These are phyloP conservation scores for Dicerorhinus sumatrensis DNA, from an alignment of 2,113 vertebrate genomes.

Conservation along the genomic window DNA sequence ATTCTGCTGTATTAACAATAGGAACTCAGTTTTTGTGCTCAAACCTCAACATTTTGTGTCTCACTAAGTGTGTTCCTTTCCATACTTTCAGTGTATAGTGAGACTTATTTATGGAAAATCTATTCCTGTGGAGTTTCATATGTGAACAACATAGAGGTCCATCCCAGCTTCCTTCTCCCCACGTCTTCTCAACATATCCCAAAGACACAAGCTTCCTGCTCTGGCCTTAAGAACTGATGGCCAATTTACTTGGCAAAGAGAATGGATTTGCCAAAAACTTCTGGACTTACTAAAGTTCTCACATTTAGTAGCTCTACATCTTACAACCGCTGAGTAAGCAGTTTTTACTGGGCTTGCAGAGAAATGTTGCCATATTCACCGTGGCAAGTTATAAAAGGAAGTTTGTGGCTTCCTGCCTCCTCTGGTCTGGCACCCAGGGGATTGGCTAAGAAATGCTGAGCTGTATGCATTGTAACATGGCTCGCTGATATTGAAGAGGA, in stretches of 20 bases:
- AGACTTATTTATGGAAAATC: slow-evolving; percentile 25
- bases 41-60: neutral
- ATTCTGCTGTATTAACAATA: slow-evolving; percentile 36
- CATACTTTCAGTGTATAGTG: neutral
- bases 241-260: neutral
- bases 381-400: neutral
- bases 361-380: neutral
- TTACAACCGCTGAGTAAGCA: neutral
- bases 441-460: neutral
- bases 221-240: neutral
- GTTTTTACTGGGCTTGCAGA: neutral
- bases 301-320: neutral
- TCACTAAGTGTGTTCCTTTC: slow-evolving; percentile 4
- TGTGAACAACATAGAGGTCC: neutral
- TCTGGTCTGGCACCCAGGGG: neutral
- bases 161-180: neutral
- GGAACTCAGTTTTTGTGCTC: slow-evolving; percentile 24
- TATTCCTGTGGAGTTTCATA: neutral
- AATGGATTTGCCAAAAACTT: neutral
- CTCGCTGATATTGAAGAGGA: neutral
- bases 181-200: neutral
- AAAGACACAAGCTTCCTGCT: neutral
- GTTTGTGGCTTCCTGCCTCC: neutral
- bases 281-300: neutral
- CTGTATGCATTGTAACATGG: neutral